These are phyloP conservation scores for Muscicapa striata DNA, from an alignment of 2,797 vertebrate species.

Conservation along the genomic window DNA sequence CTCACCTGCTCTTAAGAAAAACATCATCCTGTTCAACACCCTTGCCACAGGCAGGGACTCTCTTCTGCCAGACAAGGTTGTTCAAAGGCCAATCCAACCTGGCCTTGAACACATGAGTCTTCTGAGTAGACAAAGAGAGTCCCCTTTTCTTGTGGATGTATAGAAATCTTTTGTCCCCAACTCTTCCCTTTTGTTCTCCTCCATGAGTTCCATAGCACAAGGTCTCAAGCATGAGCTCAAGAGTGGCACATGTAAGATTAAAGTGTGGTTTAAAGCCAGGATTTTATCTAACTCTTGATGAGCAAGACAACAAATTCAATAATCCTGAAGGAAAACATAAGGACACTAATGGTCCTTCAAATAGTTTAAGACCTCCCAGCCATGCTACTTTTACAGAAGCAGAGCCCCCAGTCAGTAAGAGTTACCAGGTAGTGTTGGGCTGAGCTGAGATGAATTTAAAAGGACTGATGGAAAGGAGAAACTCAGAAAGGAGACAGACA, in stretches of 20 bases:
- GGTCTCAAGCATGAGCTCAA: background rate
- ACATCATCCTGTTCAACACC: background rate
- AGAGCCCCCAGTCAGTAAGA: background rate
- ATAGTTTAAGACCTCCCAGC: background rate
- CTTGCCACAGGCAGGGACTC: background rate
- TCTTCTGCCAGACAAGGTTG: background rate
- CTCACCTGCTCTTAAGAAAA: background rate
- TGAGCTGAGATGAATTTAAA: background rate
- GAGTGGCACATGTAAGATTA: background rate
- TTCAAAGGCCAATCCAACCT: background rate
- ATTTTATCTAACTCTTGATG: background rate
- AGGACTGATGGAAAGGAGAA: background rate
- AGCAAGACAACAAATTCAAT: background rate
- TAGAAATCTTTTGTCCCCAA: background rate
- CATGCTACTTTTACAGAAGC: background rate
- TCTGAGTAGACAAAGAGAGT: background rate
- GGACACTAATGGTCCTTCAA: background rate
- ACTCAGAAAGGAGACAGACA: background rate
- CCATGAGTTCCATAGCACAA: background rate
- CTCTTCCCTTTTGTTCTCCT: accelerated
- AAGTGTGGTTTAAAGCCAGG: background rate
- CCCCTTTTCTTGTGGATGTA: accelerated
- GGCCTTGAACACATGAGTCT: background rate
- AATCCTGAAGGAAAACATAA: background rate
- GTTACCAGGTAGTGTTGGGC: background rate